Percentiles rank a stretch among this genome's conserved stretches.
Evolutionary conservation across 2,113 vertebrate species (phyloP).

Genomic region (Nycticebus coucang): DNA sequence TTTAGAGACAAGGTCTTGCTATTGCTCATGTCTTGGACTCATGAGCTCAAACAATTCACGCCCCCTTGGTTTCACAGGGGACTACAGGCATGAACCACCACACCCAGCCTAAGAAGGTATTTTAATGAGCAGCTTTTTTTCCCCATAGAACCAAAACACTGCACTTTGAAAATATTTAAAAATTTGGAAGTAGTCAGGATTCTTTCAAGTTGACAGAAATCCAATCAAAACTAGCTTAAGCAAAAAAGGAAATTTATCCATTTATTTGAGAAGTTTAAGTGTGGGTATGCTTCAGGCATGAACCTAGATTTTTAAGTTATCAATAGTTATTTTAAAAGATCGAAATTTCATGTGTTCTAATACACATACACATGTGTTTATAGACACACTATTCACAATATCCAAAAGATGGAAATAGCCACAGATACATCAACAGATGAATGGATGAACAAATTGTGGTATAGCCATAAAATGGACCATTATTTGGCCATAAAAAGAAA

Average conservation of each 20-base stretch:
- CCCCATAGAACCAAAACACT: neutral
- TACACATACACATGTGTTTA: neutral
- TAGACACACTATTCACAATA: neutral
- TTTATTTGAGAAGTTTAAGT: neutral
- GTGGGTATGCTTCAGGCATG: neutral
- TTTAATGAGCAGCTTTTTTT: conserved; percentile 31
- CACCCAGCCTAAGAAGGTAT: neutral
- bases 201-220: conserved; percentile 50
- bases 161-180: conserved; percentile 45
- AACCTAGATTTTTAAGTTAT: conserved; percentile 47
- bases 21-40: too few species aligned
- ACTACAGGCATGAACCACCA: too few species aligned
- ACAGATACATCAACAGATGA: neutral
- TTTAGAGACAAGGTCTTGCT: too few species aligned
- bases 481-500: neutral
- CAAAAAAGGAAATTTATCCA: neutral
- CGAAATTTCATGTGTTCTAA: neutral
- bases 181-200: conserved; percentile 19
- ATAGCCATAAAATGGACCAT: neutral
- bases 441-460: neutral
- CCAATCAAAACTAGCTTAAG: neutral
- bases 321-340: neutral
- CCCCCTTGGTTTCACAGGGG: too few species aligned
- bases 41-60: too few species aligned
- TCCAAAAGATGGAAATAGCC: neutral